Conservation (phyloP, 2,113 vertebrate species). For the Urocitellus parryii region DNA sequence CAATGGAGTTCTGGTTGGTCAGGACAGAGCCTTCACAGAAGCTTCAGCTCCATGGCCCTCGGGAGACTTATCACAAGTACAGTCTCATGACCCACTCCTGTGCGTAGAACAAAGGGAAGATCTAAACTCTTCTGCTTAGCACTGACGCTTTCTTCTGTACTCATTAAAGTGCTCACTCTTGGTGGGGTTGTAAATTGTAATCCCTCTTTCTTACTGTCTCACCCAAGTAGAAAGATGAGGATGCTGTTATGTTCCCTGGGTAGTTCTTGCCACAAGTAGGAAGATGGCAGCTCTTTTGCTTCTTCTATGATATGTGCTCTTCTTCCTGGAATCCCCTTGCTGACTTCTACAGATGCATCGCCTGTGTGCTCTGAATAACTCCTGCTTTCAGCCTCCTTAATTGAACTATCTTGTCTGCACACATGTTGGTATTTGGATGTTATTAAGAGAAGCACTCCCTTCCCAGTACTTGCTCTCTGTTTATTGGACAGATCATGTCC, state of each 20-base stretch:
- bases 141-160: background rate
- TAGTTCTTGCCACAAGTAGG: background rate
- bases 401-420: background rate
- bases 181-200: rapidly evolving
- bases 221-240: background rate
- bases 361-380: background rate
- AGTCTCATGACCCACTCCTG: background rate
- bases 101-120: background rate
- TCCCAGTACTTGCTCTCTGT: background rate
- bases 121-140: background rate
- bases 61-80: background rate
- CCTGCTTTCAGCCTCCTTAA: background rate
- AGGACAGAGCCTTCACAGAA: background rate
- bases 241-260: background rate
- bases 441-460: background rate
- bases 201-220: background rate
- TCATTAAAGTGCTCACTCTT: background rate
- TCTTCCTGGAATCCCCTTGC: background rate
- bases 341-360: background rate
- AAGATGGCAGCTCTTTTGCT: background rate
- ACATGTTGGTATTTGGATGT: background rate
- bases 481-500: background rate
- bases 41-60: background rate
- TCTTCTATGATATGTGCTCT: background rate
- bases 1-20: background rate